phyloP scores from a whole-genome alignment of 1,140 invertebrate genomes.

The Anthonomus grandis region DNA sequence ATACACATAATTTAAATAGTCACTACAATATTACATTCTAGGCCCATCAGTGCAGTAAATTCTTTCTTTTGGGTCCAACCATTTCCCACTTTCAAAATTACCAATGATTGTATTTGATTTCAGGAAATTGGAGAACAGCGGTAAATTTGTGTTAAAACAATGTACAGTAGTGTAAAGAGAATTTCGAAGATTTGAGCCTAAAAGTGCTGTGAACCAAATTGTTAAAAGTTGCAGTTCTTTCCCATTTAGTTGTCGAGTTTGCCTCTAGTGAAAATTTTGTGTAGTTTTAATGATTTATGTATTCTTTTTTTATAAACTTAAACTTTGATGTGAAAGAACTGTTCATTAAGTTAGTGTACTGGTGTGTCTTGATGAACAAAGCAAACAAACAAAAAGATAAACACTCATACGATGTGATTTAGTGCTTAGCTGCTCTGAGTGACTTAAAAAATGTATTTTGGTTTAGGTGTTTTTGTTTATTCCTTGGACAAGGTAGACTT shows the following conservation, averaged over 20 bases:
- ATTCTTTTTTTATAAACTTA: slow-evolving; percentile 10
- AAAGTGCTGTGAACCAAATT: slow-evolving; percentile 18
- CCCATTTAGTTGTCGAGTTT: slow-evolving; percentile 33
- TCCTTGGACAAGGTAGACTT: slow-evolving; percentile 5
- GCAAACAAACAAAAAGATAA: slow-evolving; percentile 10
- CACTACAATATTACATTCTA: slow-evolving; percentile 4
- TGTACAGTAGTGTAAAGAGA: slow-evolving; percentile 20
- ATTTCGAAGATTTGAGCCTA: slow-evolving; percentile 20
- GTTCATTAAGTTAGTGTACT: slow-evolving; percentile 35
- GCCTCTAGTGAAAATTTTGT: slow-evolving; percentile 19
- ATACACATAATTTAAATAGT: too few relatives aligned
- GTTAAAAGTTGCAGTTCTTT: slow-evolving; percentile 40
- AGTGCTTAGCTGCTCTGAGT: slow-evolving; percentile 21
- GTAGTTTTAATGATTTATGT: neutral
- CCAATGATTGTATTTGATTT: slow-evolving; percentile 31
- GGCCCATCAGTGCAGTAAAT: neutral
- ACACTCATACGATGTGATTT: slow-evolving; percentile 18
- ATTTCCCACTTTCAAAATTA: neutral
- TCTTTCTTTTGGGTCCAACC: slow-evolving; percentile 12
- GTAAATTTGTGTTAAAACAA: slow-evolving; percentile 24
- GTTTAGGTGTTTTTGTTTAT: slow-evolving; percentile 18
- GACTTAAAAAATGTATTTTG: too few relatives aligned
- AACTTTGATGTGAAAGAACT: slow-evolving; percentile 40
- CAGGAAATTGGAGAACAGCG: slow-evolving; percentile 44
- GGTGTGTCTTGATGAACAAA: slow-evolving; percentile 29